Evolutionary conservation across 2,113 vertebrate species (phyloP).

Genomic region (Semnopithecus entellus): DNA sequence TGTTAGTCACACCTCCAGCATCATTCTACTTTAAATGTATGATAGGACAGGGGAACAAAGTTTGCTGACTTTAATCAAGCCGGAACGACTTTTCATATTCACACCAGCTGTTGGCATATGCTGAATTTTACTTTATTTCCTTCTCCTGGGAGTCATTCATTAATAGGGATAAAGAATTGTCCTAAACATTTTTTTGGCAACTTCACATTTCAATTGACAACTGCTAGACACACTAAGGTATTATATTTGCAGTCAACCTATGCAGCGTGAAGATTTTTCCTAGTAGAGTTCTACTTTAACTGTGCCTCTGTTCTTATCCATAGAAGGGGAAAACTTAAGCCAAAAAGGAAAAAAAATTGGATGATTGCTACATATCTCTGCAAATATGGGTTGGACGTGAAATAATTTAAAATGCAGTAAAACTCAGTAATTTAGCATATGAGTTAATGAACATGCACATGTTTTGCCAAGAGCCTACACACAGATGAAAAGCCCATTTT

Average conservation of each 20-base stretch:
- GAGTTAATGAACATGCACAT: conserved; percentile 74
- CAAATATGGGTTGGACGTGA: conserved; percentile 71
- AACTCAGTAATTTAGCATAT: conserved; percentile 81
- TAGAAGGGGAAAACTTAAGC: conserved; percentile 65
- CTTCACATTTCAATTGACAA: conserved; percentile 11
- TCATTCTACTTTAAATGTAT: background rate
- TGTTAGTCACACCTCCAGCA: background rate
- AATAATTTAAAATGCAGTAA: conserved; percentile 82
- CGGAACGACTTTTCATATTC: background rate
- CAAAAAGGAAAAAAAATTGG: conserved; percentile 65
- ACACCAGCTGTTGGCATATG: conserved; percentile 44
- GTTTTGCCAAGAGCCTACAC: conserved; percentile 79
- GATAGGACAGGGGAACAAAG: background rate
- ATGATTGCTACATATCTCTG: conserved; percentile 74
- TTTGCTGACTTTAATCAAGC: conserved; percentile 44
- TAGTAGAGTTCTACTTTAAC: conserved; percentile 56
- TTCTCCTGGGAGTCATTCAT: conserved; percentile 4
- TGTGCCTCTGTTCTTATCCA: conserved; percentile 58
- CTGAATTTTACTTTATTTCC: conserved; percentile 37
- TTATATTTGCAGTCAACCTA: conserved; percentile 32
- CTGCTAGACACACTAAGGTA: conserved; percentile 20
- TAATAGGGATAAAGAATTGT: conserved; percentile 26
- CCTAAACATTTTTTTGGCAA: conserved; percentile 14
- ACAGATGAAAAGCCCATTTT: conserved; percentile 84
- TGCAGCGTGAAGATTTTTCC: conserved; percentile 36